A percentile compares a stretch with the other conserved stretches of the same genome.
Evolutionary conservation across 2,797 vertebrate species (phyloP).

Genomic region (Synaphobranchus kaupii): DNA sequence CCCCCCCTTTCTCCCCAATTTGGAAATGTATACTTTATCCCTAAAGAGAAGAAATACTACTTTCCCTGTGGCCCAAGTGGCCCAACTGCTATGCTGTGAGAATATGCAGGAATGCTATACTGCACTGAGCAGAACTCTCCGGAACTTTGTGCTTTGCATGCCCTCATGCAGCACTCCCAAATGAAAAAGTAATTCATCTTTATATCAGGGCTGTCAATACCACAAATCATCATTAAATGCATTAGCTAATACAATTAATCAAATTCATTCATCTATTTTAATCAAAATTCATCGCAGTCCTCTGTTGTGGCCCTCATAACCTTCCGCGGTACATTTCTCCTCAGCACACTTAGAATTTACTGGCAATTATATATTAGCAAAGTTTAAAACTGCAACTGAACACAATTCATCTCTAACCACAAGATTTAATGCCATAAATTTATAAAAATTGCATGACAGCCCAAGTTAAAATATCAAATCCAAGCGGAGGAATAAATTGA

Average conservation of each 20-base stretch:
- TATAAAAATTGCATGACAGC: not conserved
- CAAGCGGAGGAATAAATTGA: not conserved
- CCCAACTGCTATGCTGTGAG: not conserved
- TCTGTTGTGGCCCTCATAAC: not conserved
- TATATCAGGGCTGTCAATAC: not conserved
- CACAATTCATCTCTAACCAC: not conserved
- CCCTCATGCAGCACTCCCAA: constrained; percentile 31
- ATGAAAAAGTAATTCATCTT: not conserved
- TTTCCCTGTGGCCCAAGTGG: not conserved
- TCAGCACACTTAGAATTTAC: not conserved
- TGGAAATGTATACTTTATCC: not conserved
- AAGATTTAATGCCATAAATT: not conserved
- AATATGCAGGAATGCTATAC: not conserved
- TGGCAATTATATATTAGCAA: not conserved
- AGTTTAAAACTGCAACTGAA: not conserved
- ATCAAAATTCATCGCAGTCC: not conserved
- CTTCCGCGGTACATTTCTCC: not conserved
- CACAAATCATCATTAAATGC: not conserved
- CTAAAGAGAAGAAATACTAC: not conserved
- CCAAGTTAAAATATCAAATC: not conserved
- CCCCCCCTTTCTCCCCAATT: not conserved
- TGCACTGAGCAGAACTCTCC: not conserved
- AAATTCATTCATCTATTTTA: not conserved
- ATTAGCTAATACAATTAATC: not conserved
- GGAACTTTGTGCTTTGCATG: not conserved